Evolutionary conservation across 2,797 vertebrate genomes (phyloP), one percentile per base, ranked within the genome.

Genomic region (Sylvilagus floridanus): DNA sequence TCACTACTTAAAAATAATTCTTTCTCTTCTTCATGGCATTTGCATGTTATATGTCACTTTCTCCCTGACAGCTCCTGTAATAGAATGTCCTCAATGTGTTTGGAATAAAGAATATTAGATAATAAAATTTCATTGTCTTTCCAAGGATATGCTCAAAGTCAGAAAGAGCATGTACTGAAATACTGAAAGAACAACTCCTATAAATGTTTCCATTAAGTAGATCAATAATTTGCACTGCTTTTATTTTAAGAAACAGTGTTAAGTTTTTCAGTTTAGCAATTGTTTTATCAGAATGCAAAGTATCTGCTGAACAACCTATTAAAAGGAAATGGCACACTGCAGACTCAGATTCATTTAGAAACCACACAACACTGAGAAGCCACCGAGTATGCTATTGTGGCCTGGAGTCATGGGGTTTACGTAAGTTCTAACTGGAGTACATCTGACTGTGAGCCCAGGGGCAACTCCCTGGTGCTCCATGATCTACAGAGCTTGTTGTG

Each of bases 91-190:
- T 92, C 82, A 42, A 13, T 65, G 60, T 89, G 21, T 94, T 78
- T 90, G 22, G 50, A 92, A 88, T 88, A 75, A 92, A 81, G 37
- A 87, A 91, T 94, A 96, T 65, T 65, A 90, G 71, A 85, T 96
- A 97, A 96, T 95, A 86, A 88, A 73, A 93, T 94, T 97, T 97
- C 90, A 92, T 95, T 98, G 4, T 92, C 47, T 94, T 96, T 86
- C 60, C 96, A 96, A 95, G 72, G 13, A 82, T 92, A 47, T 19
- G 35, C 96, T 92, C 50, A 90, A 96, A 96, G 87, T 84, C 92
- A 98, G 65, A 91, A 93, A 91, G 21, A 24, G 9, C 69, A 62
- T 62, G 12, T 52, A 92, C n/a, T 75, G 93, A 89, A 94, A 60
- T 65, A 86, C 26, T 52, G 19, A 72, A 95, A 97, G 24, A 91